These are phyloP conservation scores for Ceratosolen solmsi DNA, from an alignment of 1,140 invertebrate species.

Conservation along the genomic window DNA sequence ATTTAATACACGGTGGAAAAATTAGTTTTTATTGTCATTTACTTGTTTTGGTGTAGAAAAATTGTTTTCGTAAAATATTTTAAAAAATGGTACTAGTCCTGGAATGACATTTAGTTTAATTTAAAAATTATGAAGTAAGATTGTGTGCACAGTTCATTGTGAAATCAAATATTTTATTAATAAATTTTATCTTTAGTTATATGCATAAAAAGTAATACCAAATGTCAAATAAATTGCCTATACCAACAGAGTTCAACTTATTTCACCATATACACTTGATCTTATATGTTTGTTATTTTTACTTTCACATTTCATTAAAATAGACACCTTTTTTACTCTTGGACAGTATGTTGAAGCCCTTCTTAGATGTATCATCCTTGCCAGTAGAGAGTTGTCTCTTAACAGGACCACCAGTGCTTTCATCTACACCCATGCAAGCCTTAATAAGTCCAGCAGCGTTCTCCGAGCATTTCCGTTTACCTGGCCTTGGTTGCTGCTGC, in stretches of 20 bases:
- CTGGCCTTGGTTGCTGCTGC: constrained; percentile 68
- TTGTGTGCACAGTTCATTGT: too few relatives aligned
- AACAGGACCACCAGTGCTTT: constrained; percentile 64
- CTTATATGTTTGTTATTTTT: not conserved
- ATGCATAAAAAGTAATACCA: not conserved
- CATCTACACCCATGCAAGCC: constrained; percentile 80
- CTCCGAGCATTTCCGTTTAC: constrained; percentile 80
- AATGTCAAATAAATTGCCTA: not conserved
- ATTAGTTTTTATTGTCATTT: not conserved
- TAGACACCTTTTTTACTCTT: constrained; percentile 72
- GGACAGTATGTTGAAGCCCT: constrained; percentile 70
- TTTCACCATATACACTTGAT: constrained; percentile 17
- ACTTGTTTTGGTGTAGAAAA: too few relatives aligned
- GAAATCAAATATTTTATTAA: too few relatives aligned
- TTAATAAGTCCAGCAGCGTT: constrained; percentile 81
- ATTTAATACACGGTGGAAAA: constrained; percentile 10
- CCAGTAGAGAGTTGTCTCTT: constrained; percentile 69
- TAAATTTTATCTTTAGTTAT: too few relatives aligned
- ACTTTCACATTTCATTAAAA: constrained; percentile 37
- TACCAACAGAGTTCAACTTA: not conserved
- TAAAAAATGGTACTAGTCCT: too few relatives aligned
- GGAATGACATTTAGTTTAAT: too few relatives aligned
- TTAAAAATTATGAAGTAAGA: too few relatives aligned
- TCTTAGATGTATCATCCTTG: constrained; percentile 71
- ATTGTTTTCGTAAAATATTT: too few relatives aligned